Evolutionary conservation across 2,888 invertebrate species (phyloP).

Genomic region (Tanypteryx hageni): DNA sequence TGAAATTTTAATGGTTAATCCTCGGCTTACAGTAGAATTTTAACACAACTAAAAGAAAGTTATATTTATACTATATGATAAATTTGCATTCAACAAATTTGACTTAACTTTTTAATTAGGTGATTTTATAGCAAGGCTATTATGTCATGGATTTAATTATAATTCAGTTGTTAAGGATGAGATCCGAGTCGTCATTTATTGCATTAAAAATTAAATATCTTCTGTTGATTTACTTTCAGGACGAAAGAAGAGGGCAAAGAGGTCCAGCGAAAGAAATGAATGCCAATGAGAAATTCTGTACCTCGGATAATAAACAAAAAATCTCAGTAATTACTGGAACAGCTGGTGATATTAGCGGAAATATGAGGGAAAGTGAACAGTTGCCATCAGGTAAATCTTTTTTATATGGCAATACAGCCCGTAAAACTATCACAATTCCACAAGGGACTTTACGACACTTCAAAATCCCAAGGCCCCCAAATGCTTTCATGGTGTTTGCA

Average conservation of each 20-base stretch:
- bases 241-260: background rate
- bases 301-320: background rate
- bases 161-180: too few species aligned
- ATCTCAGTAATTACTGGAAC: background rate
- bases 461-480: constrained; percentile 75
- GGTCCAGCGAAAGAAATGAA: background rate
- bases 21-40: too few species aligned
- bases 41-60: too few species aligned
- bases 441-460: constrained; percentile 65
- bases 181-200: too few species aligned
- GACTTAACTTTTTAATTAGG: too few species aligned
- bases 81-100: too few species aligned
- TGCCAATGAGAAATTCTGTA: background rate
- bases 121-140: too few species aligned
- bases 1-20: too few species aligned
- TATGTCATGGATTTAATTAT: too few species aligned
- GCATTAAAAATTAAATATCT: too few species aligned
- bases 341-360: background rate
- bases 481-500: constrained; percentile 78
- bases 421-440: constrained; percentile 23
- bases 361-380: background rate
- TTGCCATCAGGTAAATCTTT: background rate
- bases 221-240: constrained; percentile 14
- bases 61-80: too few species aligned
- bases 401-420: constrained; percentile 14